These are phyloP conservation scores for Apogon hyalosoma DNA, from an alignment of 2,797 vertebrate genomes.

Conservation along the genomic window DNA sequence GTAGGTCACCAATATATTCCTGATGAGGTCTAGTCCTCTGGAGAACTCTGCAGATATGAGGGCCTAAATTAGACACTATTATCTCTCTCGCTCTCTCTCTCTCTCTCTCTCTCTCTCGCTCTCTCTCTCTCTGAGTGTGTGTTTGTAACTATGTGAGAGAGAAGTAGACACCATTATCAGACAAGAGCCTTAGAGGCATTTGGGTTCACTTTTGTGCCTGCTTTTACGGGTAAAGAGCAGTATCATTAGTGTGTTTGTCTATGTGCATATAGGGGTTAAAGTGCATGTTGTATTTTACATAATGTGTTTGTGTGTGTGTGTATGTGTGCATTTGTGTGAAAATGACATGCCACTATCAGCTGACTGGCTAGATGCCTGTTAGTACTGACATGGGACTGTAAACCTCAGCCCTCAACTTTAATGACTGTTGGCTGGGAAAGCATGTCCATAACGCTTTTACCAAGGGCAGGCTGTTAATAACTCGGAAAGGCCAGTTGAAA, in stretches of 20 bases:
- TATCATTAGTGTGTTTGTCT: conserved; percentile 48
- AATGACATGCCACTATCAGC: conserved; percentile 51
- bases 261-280: conserved; percentile 48
- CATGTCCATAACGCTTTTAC: conserved; percentile 55
- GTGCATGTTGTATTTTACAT: conserved; percentile 57
- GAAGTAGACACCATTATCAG: conserved; percentile 63
- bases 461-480: conserved; percentile 64
- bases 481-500: conserved; percentile 49
- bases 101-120: conserved; percentile 34
- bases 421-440: conserved; percentile 52
- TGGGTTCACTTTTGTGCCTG: conserved; percentile 60
- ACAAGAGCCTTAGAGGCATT: conserved; percentile 62
- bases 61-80: conserved; percentile 82
- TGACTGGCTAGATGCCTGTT: conserved; percentile 51
- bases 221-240: conserved; percentile 62
- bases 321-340: conserved; percentile 16
- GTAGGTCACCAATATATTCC: conserved; percentile 82
- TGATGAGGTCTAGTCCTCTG: conserved; percentile 81
- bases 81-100: conserved; percentile 43
- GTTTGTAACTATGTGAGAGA: conserved; percentile 28
- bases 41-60: conserved; percentile 80
- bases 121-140: conserved; percentile 38
- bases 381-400: conserved; percentile 62
- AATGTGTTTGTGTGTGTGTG: conserved; percentile 42
- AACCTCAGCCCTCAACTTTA: conserved; percentile 57